Evolutionary conservation across 2,888 invertebrate genomes (phyloP).

Genomic region (Apoda limacodes): DNA sequence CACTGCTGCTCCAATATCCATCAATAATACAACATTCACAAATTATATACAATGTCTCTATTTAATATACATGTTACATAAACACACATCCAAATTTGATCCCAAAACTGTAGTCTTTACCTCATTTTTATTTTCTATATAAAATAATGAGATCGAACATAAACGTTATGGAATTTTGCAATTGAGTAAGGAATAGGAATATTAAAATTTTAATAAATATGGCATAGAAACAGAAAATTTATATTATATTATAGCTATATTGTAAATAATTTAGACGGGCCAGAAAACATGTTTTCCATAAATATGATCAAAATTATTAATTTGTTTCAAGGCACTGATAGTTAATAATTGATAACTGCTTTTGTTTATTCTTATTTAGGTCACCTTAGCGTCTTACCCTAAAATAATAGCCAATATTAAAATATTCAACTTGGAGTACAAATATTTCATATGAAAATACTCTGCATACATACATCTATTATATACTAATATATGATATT

Average conservation of each 20-base stretch:
- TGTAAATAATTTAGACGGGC: too few relatives aligned
- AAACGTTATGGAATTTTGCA: constrained; percentile 57
- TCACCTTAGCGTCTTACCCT: constrained; percentile 51
- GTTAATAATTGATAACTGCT: constrained; percentile 57
- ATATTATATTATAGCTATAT: too few relatives aligned
- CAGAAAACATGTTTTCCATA: constrained; percentile 45
- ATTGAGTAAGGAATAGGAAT: constrained; percentile 35
- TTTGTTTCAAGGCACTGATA: constrained; percentile 62
- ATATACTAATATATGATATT: constrained; percentile 50
- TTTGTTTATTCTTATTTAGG: constrained; percentile 49
- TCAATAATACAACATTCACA: constrained; percentile 28
- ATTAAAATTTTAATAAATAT: constrained; percentile 2
- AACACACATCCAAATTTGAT: constrained; percentile 68
- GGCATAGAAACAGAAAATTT: constrained; percentile 3
- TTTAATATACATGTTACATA: constrained; percentile 60
- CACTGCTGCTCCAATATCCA: constrained; percentile 13
- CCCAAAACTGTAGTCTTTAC: constrained; percentile 69
- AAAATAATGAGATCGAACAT: constrained; percentile 69
- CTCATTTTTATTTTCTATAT: constrained; percentile 67
- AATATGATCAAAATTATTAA: constrained; percentile 48
- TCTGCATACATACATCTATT: constrained; percentile 57
- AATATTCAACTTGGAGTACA: constrained; percentile 58
- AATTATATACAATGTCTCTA: constrained; percentile 50
- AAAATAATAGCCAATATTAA: constrained; percentile 65
- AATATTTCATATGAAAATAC: constrained; percentile 65